Conservation (phyloP, 2,113 vertebrate genomes). For the Campylomormyrus tamandua region DNA sequence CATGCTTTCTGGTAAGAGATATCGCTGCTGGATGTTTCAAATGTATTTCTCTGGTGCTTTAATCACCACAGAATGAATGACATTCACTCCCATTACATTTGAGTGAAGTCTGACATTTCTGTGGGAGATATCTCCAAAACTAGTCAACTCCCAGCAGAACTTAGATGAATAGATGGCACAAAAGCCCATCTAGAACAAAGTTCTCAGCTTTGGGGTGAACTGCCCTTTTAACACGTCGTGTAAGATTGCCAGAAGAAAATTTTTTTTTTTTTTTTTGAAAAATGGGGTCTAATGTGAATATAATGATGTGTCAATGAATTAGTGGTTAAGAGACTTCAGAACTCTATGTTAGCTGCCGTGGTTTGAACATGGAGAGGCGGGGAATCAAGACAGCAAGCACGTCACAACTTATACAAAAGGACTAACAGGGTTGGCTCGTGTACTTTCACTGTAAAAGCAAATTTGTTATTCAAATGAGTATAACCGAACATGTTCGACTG, state of each 20-base stretch:
- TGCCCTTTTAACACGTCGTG: neutral
- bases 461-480: conserved; percentile 22
- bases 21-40: neutral
- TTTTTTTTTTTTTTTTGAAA: too few species aligned
- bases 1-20: neutral
- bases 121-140: neutral
- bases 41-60: neutral
- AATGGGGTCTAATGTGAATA: neutral
- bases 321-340: neutral
- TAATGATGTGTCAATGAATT: neutral
- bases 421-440: neutral
- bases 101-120: neutral
- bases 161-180: neutral
- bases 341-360: neutral
- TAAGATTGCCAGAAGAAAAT: neutral
- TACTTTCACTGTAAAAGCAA: neutral
- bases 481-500: neutral
- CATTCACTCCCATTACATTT: neutral
- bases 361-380: neutral
- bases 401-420: neutral
- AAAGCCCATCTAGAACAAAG: neutral
- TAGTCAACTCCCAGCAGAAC: neutral
- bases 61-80: neutral
- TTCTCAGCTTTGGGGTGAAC: too few species aligned
- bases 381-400: neutral